Conservation (phyloP, 2,797 vertebrate genomes). For the Xiphorhynchus erythropygius region DNA sequence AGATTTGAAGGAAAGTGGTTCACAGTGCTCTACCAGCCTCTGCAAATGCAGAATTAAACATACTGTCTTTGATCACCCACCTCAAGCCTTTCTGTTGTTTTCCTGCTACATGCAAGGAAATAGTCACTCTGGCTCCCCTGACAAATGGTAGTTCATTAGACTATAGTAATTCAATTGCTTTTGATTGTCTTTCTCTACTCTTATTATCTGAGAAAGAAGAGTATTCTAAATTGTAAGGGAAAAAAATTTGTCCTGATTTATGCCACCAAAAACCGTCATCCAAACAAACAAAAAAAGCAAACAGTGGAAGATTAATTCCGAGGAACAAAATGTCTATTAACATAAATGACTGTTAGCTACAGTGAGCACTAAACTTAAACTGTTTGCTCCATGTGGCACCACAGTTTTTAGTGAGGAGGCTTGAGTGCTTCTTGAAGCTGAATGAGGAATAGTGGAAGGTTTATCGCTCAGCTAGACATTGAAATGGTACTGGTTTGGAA, state of each 20-base stretch:
- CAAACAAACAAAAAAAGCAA: neutral
- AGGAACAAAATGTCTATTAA: conserved; percentile 3
- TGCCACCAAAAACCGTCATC: neutral
- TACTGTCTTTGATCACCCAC: neutral
- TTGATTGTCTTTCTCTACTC: neutral
- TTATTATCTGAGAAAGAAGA: neutral
- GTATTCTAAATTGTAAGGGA: neutral
- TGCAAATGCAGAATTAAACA: neutral
- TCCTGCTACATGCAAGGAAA: neutral
- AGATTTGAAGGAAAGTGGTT: neutral
- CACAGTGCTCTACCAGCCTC: neutral
- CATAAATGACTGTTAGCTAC: neutral
- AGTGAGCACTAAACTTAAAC: neutral
- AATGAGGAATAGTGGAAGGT: neutral
- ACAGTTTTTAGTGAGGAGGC: neutral
- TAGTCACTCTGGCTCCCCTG: neutral
- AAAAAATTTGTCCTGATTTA: conserved; percentile 23
- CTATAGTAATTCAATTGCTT: conserved; percentile 31
- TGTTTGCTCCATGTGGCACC: neutral
- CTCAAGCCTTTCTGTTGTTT: neutral
- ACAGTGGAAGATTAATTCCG: conserved; percentile 21
- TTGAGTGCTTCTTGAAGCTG: neutral
- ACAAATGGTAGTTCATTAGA: conserved; percentile 22
- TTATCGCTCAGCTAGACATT: neutral
- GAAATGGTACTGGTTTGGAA: neutral